Evolutionary conservation across 2,888 invertebrate genomes (phyloP), one percentile per base, ranked within the genome.

Genomic region (Nineta flava): DNA sequence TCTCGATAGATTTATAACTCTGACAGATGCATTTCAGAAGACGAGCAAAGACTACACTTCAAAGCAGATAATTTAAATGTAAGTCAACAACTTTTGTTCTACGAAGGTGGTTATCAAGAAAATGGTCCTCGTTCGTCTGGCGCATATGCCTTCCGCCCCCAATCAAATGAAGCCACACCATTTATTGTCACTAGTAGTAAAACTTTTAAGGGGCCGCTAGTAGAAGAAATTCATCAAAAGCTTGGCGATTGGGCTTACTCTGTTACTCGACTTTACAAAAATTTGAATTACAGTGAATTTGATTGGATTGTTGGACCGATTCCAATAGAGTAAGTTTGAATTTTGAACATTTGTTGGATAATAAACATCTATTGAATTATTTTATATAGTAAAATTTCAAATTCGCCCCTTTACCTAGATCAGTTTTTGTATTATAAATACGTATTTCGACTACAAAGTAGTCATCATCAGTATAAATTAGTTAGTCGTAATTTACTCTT

Each of bases 91-190:
- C 83, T 87, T 59, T 70, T 75, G 17, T 92, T 79, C 60, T 94
- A 93, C 59, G 68, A 75, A 17, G 85, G 79, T 0, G 75, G 73
- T 42, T 64, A 65, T 1, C 88, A 88, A 0, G 71, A 86, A 58
- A 87, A 87, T 59, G 61, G 60, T 0, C 65, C 68, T 55, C 70
- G 91, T 52, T 81, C 92, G 0, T 94, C 95, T 0, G 97, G 97
- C 0, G 96, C 96, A 0, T 97, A 99, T 59, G 85, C 95, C 34
- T 88, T 91, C 64, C 71, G 90, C 48, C 88, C 90, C 0, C 74
- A 74, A 44, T 67, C 69, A 44, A 67, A 69, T 0, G 64, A 71
- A 6, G 57, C 71, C 0, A 57, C 61, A 4, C 55, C 59, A 19
- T 59, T 73, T n/a, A 53, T 64, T 1, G 53, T 58, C 5, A 56